Base-by-base conservation (phyloP, 1,140 invertebrate species). In the Ditylenchus dipsaci region DNA sequence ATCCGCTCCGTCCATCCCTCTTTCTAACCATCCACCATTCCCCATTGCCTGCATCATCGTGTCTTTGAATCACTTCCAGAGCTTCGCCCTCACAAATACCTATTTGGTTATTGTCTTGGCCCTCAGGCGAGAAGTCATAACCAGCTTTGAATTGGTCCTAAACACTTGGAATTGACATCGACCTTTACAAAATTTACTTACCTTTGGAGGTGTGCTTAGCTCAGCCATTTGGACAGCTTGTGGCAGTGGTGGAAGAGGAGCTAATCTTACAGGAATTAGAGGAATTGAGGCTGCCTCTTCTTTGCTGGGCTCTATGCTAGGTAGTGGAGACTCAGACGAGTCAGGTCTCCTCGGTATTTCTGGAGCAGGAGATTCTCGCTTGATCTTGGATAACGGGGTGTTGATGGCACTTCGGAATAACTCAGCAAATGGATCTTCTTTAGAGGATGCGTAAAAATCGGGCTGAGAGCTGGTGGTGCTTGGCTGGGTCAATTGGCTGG, bases 371-470 rank as follows among this genome's bases (percentile, higher is more conserved):
- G 49, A 53, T 53, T 53, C 49, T 8, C 49, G 3, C 49, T 53
- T 53, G 15, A 53, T 26, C 15, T 53, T 53, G 23, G 49, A 53
- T 7, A 53, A 17, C 3, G 49, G 49, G 3, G 63, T 38, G 1
- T 26, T 19, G 8, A 64, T 23, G 3, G 63, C 26, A 26, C 58
- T 58, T 1, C 38, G 63, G 38, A 64, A 64, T 5, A 64, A 61
- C 30, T 64, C 63, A 38, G 63, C 63, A 61, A 64, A 64, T 3
- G 63, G 63, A 64, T 64, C 63, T 9, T 64, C n/a, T 26, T n/a
- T 53, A 21, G 49, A 53, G n/a, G 49, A 13, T 45, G 43, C 43
- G 11, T 13, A 45, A 45, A 45, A 13, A 13, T n/a, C 43, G 11
- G 43, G 11, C n/a, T 45, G 43, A 45, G 11, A 45, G 11, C 11